Base-by-base conservation (phyloP, 2,888 invertebrate species). In the Hydroisotoma schaefferi region DNA sequence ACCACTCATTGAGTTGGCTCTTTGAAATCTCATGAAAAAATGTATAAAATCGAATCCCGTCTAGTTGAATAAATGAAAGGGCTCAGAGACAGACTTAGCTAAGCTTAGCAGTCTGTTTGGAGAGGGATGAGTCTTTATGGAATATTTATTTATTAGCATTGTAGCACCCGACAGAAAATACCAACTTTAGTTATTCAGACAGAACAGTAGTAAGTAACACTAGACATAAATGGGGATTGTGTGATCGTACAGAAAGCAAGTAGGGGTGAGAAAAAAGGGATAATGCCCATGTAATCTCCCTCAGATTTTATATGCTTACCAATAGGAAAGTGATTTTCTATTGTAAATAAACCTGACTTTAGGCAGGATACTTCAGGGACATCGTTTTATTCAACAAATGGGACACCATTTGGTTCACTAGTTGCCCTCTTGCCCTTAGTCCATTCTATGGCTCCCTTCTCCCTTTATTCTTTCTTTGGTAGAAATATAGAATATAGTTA, bases 221-320 rank as follows among this genome's bases (percentile, higher is more conserved):
- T n/a, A n/a, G n/a, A n/a, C n/a, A n/a, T n/a, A n/a, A n/a, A n/a
- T 18, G 25, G 25, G 46, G n/a, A 29, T 8, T 52, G 52, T 23
- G 20, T 37, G 23, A 15, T 26, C 20, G 8, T 22, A 38, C 25
- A 57, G 60, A 60, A n/a, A 55, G 54, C 54, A 57, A 60, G 54
- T 59, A 54, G 57, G 63, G 65, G 65, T 62, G 65, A 55, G 59
- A 65, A 56, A 48, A 61, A 59, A 37, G 62, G 59, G 61, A 63
- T 61, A 64, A 64, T 65, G 56, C 57, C 40, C 53, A 44, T 65
- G 64, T 65, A 65, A 65, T 65, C 61, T 52, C 37, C 37, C 52
- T n/a, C 33, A 28, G 28, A 33, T 40, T 40, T 40, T 40, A 15
- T 43, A 56, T 47, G 51, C 51, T 56, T 60, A 55, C 33, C 28